Conservation (phyloP, 2,113 vertebrate species). For the Tachysurus vachellii region DNA sequence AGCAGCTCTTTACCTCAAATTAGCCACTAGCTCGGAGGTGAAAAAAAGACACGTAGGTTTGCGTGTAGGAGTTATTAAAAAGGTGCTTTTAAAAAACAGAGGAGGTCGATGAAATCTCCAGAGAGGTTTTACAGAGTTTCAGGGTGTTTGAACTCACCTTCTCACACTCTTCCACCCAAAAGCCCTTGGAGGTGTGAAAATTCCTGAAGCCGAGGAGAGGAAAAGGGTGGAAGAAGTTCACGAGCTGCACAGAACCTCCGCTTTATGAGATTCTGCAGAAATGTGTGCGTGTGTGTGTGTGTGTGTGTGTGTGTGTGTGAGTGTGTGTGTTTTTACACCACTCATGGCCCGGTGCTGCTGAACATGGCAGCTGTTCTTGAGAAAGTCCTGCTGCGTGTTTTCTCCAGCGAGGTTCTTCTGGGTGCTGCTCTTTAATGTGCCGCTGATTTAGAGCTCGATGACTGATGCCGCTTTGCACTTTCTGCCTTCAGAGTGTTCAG, state of each 20-base stretch:
- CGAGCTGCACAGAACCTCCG: slow-evolving; percentile 26
- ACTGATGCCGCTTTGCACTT: slow-evolving; percentile 25
- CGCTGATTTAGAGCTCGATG: slow-evolving; percentile 49
- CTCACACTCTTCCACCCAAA: slow-evolving; percentile 16
- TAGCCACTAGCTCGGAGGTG: not conserved
- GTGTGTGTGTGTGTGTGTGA: slow-evolving; percentile 32
- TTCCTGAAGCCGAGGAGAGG: not conserved
- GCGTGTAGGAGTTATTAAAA: not conserved
- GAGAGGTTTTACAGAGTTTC: not conserved
- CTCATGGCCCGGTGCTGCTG: slow-evolving; percentile 30
- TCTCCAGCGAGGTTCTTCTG: slow-evolving; percentile 35
- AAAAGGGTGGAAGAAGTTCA: not conserved
- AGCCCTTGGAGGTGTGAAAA: slow-evolving; percentile 21
- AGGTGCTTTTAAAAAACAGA: not conserved
- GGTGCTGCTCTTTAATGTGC: slow-evolving; percentile 47
- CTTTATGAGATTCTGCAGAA: slow-evolving; percentile 26
- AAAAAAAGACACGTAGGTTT: not conserved
- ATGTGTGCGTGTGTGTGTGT: slow-evolving; percentile 30
- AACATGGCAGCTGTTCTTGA: slow-evolving; percentile 56
- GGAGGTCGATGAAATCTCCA: not conserved
- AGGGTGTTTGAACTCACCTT: not conserved
- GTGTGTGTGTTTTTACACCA: slow-evolving; percentile 14
- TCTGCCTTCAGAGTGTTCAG: not conserved
- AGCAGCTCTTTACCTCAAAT: not conserved
- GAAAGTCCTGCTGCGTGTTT: slow-evolving; percentile 34